Evolutionary conservation across 2,888 invertebrate genomes (phyloP).

Genomic region (Barypeithes pellucidus): DNA sequence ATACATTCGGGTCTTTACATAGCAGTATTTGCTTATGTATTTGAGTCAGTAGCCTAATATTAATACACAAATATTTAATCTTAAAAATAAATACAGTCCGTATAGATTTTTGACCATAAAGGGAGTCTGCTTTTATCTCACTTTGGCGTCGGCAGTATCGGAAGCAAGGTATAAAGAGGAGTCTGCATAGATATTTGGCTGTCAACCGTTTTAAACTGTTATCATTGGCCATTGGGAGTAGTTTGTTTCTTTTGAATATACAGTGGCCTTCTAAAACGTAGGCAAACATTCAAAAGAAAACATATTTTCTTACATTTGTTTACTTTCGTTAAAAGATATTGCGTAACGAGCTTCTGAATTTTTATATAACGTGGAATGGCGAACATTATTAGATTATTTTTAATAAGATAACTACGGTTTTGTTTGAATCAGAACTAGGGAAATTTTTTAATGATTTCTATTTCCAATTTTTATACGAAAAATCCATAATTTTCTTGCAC

Average conservation of each 20-base stretch:
- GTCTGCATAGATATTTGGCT: slow-evolving; percentile 17
- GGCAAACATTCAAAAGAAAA: slow-evolving; percentile 29
- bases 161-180: slow-evolving; percentile 15
- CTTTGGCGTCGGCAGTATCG: slow-evolving; percentile 18
- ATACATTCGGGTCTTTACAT: not conserved
- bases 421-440: too few species aligned
- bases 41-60: not conserved
- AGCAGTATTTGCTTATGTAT: not conserved
- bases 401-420: too few species aligned
- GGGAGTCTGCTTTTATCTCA: slow-evolving; percentile 7
- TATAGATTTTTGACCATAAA: slow-evolving; percentile 18
- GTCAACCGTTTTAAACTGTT: slow-evolving; percentile 28
- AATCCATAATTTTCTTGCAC: too few species aligned
- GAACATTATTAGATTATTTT: too few species aligned
- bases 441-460: too few species aligned
- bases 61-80: not conserved
- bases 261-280: slow-evolving; percentile 24
- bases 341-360: slow-evolving; percentile 33
- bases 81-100: not conserved
- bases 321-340: slow-evolving; percentile 30
- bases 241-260: slow-evolving; percentile 34
- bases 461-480: too few species aligned
- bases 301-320: slow-evolving; percentile 28
- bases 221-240: slow-evolving; percentile 31
- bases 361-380: slow-evolving; percentile 20